Conservation (phyloP, 2,113 vertebrate genomes). For the Numida meleagris region DNA sequence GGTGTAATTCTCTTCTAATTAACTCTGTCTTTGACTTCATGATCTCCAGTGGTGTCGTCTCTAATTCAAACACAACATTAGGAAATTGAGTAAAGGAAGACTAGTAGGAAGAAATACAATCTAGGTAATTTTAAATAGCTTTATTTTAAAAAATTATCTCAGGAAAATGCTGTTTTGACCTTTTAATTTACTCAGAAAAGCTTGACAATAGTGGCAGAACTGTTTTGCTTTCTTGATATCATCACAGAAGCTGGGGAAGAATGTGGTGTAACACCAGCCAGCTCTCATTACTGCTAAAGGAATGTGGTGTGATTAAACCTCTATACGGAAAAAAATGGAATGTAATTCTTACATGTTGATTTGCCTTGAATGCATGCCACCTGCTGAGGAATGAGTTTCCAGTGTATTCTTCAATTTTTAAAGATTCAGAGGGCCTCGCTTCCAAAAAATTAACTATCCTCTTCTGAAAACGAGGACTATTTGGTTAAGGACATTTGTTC, state of each 20-base stretch:
- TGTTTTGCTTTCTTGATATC: neutral
- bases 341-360: constrained; percentile 16
- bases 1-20: neutral
- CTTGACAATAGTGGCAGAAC: neutral
- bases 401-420: neutral
- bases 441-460: neutral
- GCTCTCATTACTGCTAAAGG: constrained; percentile 29
- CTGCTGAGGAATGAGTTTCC: neutral
- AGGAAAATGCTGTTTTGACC: neutral
- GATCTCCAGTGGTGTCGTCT: neutral
- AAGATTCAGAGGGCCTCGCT: neutral
- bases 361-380: constrained; percentile 15
- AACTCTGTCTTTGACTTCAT: neutral
- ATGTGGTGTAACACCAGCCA: constrained; percentile 13
- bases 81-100: neutral
- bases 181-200: neutral
- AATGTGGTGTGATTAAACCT: constrained; percentile 42
- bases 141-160: neutral
- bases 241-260: neutral
- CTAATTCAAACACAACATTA: neutral
- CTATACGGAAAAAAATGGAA: constrained; percentile 10
- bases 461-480: neutral
- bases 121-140: neutral
- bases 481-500: neutral
- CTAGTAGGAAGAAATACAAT: neutral